Evolutionary conservation across 2,888 invertebrate species (phyloP), one percentile per base, ranked within the genome.

Genomic region (Eristalis tenax): DNA sequence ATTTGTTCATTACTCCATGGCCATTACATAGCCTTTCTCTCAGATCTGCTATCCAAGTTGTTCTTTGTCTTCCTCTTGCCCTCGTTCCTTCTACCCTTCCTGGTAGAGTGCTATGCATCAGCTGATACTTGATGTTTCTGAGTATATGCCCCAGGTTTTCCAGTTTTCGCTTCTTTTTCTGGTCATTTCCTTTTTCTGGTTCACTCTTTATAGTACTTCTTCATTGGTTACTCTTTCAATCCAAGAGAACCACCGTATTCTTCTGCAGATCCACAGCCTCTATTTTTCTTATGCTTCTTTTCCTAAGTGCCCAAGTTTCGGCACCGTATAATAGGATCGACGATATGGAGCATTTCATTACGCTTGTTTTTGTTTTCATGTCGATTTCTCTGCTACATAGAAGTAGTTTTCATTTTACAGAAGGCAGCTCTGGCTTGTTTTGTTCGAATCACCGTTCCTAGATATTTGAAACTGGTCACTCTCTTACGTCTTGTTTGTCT

Each of bases 21-120:
- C 35, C 26, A 11, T 32, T 32, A 13, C 13, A 28, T 50, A 69
- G 22, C 1, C 69, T 57, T 18, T 40, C 40, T 35, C 65, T 65
- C 23, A 65, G 65, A 65, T 65, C 40, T 65, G 13, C 65, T 65
- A n/a, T 65, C 35, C 18, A 65, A n/a, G 22, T 40, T 65, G 65
- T 38, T 65, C 23, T 40, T 65, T 18, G 15, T 40, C 18, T 11
- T 2, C 40, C 40, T 65, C 65, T 13, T 28, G 28, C 28, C 28
- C 61, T 40, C 40, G 15, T 13, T 15, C 40, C 13, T 40, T 40
- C 13, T 32, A 40, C 15, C 40, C 15, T 40, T 40, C 15, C 15
- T 40, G 2, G 15, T 2, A 40, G 3, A 15, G 15, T 40, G 40
- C 1, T 40, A 15, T 40, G 40, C 15, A 40, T 4, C 0, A 40